A percentile compares a stretch with the other conserved stretches of the same genome.
phyloP scores from a whole-genome alignment of 2,113 vertebrate species.

The Hyla sarda region DNA sequence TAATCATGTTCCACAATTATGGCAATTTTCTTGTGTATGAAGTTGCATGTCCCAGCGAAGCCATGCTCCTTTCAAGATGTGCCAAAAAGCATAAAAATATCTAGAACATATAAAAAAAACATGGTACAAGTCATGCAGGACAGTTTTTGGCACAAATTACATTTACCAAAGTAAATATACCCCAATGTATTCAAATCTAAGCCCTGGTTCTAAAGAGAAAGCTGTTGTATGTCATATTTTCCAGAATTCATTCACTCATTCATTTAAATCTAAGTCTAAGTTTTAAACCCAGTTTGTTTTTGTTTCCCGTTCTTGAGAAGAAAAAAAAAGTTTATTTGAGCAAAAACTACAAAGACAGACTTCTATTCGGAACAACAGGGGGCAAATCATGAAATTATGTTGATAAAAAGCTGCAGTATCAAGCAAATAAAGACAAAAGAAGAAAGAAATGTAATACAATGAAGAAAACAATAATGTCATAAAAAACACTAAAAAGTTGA shows the following conservation, averaged over 20 bases:
- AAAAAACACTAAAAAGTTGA: background rate
- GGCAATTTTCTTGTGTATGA: no score
- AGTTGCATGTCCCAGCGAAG: no score
- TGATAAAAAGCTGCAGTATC: background rate
- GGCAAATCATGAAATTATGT: background rate
- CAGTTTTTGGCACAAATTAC: no score
- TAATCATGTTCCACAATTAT: no score
- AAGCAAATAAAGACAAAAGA: slow-evolving; percentile 52
- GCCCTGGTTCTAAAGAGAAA: background rate
- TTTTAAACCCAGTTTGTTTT: background rate
- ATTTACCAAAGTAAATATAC: no score
- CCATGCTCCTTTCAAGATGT: no score
- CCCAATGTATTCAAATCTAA: background rate
- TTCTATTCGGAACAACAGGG: background rate
- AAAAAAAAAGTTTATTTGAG: background rate
- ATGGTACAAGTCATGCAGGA: no score
- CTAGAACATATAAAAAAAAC: no score
- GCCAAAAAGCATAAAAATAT: no score
- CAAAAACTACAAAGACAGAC: background rate
- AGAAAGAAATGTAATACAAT: background rate
- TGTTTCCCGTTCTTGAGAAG: background rate
- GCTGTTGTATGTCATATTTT: background rate
- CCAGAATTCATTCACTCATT: background rate
- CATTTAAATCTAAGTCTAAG: background rate
- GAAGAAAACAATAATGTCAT: background rate